Base-by-base conservation (phyloP, 2,888 invertebrate species). In the Julus scanicus region DNA sequence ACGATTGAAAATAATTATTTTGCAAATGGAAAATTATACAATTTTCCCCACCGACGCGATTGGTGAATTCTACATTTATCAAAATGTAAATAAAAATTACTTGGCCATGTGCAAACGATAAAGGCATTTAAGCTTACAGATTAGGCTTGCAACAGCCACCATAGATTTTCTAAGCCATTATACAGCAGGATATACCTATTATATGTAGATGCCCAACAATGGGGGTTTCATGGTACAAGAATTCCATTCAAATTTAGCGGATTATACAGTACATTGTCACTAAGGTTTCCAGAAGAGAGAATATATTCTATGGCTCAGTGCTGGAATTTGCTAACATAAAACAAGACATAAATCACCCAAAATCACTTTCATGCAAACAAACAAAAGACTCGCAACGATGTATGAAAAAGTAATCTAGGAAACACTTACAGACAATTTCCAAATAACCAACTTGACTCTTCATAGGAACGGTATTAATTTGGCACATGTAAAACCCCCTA, bases 401-500 rank as follows among this genome's bases (percentile, higher is more conserved):
- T 20, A 9, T 63, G n/a, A 63, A 63, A 63, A n/a, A 63, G 63
- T 20, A 20, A 37, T 84, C 3, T 37, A 84, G 13, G 71, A 86
- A 29, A 53, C 71, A 93, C 94, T 94, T 92, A 97, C 97, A 96
- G 91, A 96, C 95, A 37, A 97, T 97, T 92, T 97, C 97, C 89
- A 97, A 94, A 91, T 97, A 97, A 11, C 97, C 97, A 88, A 96
- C 94, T 93, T 96, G 96, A 92, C 96, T 96, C 93, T 95, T 97
- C 96, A 97, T 96, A 88, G 95, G 94, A 89, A 95, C 95, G 1
- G 97, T 97, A 93, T 97, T 97, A 91, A 97, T 96, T 94, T 97
- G 97, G 91, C 97, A 97, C 96, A 97, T 96, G 93, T 97, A 97
- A 92, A 97, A 97, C 89, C 96, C 97, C 85, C 95, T 94, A 92